phyloP scores from a whole-genome alignment of 2,888 invertebrate species.

The Drosophila monieri region DNA sequence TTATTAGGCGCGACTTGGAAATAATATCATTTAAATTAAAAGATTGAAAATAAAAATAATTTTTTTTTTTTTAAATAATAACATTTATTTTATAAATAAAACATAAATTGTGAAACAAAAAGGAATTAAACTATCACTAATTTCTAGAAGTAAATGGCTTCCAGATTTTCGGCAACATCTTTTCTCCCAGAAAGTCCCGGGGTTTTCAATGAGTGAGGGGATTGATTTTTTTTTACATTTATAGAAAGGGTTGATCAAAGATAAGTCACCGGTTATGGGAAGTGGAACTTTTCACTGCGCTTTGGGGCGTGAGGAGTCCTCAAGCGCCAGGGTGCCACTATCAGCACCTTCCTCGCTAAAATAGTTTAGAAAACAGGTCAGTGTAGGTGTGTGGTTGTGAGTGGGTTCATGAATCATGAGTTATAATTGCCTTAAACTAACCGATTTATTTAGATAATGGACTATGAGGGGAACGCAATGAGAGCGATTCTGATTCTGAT shows the following conservation, averaged over 20 bases:
- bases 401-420: slow-evolving; percentile 29
- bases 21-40: slow-evolving; percentile 33
- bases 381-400: slow-evolving; percentile 46
- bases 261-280: slow-evolving; percentile 9
- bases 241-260: slow-evolving; percentile 7
- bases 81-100: slow-evolving; percentile 52
- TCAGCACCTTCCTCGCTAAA: slow-evolving; percentile 70
- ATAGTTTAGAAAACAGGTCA: slow-evolving; percentile 67
- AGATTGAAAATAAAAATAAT: slow-evolving; percentile 2
- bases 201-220: slow-evolving; percentile 24
- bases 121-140: slow-evolving; percentile 28
- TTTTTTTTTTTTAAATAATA: slow-evolving; percentile 29
- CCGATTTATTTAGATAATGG: slow-evolving; percentile 65
- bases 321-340: slow-evolving; percentile 70
- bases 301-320: slow-evolving; percentile 48
- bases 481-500: slow-evolving; percentile 18
- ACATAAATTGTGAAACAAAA: slow-evolving; percentile 35
- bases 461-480: slow-evolving; percentile 47
- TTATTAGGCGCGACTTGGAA: slow-evolving; percentile 70
- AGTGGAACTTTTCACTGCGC: slow-evolving; percentile 38
- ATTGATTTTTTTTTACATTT: slow-evolving; percentile 18
- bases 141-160: slow-evolving; percentile 36
- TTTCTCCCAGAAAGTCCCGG: slow-evolving; percentile 4
- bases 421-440: slow-evolving; percentile 61
- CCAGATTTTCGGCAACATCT: slow-evolving; percentile 8